Evolutionary conservation across 2,888 invertebrate species (phyloP), one percentile per base, ranked within the genome.

Genomic region (Therioaphis trifolii): DNA sequence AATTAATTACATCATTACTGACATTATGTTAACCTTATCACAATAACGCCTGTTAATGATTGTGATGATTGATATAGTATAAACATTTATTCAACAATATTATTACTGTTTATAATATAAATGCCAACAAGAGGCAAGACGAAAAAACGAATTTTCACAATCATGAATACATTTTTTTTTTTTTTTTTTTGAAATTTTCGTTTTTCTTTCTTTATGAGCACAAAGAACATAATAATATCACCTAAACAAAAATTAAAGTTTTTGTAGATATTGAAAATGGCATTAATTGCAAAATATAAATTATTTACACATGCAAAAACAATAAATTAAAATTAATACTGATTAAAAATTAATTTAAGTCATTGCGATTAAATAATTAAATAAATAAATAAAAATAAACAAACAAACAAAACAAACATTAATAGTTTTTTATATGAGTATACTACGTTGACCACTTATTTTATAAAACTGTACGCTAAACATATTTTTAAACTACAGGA

Each of bases 251-350:
- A n/a, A n/a, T n/a, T n/a, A n/a, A n/a, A n/a, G n/a, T n/a, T n/a
- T n/a, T n/a, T n/a, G n/a, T 72, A 61, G 24, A 61, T 82, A 72
- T 72, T 74, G 49, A 72, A 82, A 82, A 82, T 63, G 58, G 80
- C 72, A 72, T 72, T 35, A 61, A 63, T 35, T 82, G 15, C 49
- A 72, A 82, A 80, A 71, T 82, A 71, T 74, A 72, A 72, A 82
- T 72, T 58, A 80, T 80, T 72, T 72, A 72, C 61, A 72, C 80
- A 82, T 82, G 80, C 80, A 63, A 82, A 82, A 82, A 82, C 71
- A 72, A 72, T 72, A 72, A 82, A 82, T 29, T 63, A 72, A 72
- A 74, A 82, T 82, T 82, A 82, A 82, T 82, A 82, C 80, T 82
- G 80, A 82, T 72, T 63, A n/a, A n/a, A n/a, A n/a, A n/a, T n/a